Base-by-base conservation (phyloP, 2,797 vertebrate species). In the Myoxocephalus aenaeus region DNA sequence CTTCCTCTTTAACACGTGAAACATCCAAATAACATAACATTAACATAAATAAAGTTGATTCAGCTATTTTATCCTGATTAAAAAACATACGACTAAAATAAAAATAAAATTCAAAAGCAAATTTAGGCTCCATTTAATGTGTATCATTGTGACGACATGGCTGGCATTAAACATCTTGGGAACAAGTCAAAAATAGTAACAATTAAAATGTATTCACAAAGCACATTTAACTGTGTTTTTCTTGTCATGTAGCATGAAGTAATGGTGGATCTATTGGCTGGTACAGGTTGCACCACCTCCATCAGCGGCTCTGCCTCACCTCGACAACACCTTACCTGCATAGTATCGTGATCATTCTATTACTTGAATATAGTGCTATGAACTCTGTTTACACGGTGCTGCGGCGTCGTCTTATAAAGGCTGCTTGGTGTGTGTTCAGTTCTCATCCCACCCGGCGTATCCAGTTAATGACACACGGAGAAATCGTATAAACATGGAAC, bases 311-410 rank as follows among this genome's bases (percentile, higher is more conserved):
- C 95, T 96, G 96, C 95, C 66, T 79, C 85, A 63, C 81, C 50
- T 36, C 75, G 77, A 87, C 91, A 89, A 82, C 89, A 92, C 82
- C 87, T 92, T 85, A 93, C 86, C 84, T 89, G 86, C 92, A 92
- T 91, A 29, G 96, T 96, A 94, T 96, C 95, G 95, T 98, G 96
- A 95, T 97, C 95, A 95, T 97, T 96, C 95, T 96, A 94, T 97
- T 97, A 97, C 97, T 98, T 97, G 97, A 98, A 97, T 97, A 97
- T 97, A 96, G 96, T 97, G 96, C 96, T 97, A 97, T 95, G 94
- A 94, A 96, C 95, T 96, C 96, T 97, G 97, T 99, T 99, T 98
- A 98, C 97, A 98, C 96, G 76, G 96, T 94, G 95, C 94, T 5
- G 32, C 32, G 32, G 34, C 79, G 87, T 85, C 84, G 87, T 97